Conservation (phyloP, 2,113 vertebrate genomes). For the Grantiella picta region DNA sequence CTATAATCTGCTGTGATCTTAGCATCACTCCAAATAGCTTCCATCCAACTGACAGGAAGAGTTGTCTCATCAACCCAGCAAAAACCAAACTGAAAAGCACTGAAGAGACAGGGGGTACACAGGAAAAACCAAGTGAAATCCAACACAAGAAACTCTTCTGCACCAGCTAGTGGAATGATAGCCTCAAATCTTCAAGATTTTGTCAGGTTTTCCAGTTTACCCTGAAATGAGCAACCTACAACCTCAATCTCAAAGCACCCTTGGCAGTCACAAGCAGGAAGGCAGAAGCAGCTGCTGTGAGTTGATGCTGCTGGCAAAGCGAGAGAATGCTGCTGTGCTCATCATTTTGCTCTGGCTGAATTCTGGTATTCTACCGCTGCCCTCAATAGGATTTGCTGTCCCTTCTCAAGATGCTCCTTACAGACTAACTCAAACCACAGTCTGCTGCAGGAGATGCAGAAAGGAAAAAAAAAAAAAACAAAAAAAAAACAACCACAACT, state of each 20-base stretch:
- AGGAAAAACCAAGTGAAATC: neutral
- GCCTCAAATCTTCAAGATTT: accelerated
- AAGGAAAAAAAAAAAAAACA: neutral
- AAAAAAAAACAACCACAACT: neutral
- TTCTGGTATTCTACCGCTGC: neutral
- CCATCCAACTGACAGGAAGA: neutral
- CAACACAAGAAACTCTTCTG: neutral
- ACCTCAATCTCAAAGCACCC: accelerated
- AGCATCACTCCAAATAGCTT: neutral
- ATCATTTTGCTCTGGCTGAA: neutral
- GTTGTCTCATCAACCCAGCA: neutral
- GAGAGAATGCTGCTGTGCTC: neutral
- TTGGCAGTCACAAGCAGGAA: neutral
- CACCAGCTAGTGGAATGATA: accelerated
- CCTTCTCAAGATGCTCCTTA: neutral
- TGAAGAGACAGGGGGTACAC: neutral
- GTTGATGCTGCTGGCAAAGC: neutral
- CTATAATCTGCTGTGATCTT: neutral
- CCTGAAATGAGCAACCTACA: neutral
- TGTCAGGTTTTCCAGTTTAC: neutral
- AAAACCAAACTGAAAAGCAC: neutral
- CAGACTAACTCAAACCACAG: neutral
- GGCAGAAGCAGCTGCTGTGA: neutral
- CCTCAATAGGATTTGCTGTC: neutral
- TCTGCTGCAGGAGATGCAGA: neutral